phyloP scores from a whole-genome alignment of 1,140 invertebrate species.

The Zaprionus taronus region DNA sequence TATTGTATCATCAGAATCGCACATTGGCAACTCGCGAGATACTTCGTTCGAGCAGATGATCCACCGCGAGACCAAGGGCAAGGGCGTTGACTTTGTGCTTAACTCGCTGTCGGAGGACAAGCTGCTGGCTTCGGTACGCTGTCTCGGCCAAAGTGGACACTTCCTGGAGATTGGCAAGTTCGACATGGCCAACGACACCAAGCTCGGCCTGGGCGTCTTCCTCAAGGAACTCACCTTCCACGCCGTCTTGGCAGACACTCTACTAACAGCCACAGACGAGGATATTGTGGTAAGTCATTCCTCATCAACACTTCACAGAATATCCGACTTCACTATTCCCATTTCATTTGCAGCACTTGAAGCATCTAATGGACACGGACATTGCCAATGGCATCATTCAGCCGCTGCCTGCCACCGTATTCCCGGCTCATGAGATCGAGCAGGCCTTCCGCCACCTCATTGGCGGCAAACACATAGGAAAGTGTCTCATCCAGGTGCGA shows the following conservation, averaged over 20 bases:
- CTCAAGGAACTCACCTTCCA: slow-evolving; percentile 94
- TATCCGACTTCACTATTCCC: neutral
- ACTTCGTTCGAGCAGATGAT: slow-evolving; percentile 87
- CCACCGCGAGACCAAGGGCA: slow-evolving; percentile 86
- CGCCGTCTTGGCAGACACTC: slow-evolving; percentile 92
- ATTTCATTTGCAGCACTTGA: slow-evolving; percentile 54
- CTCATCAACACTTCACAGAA: neutral
- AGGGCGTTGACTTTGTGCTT: slow-evolving; percentile 89
- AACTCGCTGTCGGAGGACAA: slow-evolving; percentile 90
- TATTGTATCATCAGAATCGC: slow-evolving; percentile 78
- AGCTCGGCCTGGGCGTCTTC: slow-evolving; percentile 91
- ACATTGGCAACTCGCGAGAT: slow-evolving; percentile 88
- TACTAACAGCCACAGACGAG: slow-evolving; percentile 86
- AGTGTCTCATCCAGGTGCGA: slow-evolving; percentile 86
- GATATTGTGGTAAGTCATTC: slow-evolving; percentile 84
- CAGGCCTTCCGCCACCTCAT: slow-evolving; percentile 91
- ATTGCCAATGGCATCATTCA: slow-evolving; percentile 87
- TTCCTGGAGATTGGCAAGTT: slow-evolving; percentile 93
- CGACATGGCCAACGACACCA: slow-evolving; percentile 88
- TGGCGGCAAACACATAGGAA: slow-evolving; percentile 94
- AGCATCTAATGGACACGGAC: slow-evolving; percentile 70
- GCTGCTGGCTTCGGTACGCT: slow-evolving; percentile 90
- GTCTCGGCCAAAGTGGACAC: slow-evolving; percentile 88
- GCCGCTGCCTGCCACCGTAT: slow-evolving; percentile 87
- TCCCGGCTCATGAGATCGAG: slow-evolving; percentile 87